Base-by-base conservation (phyloP, 2,888 invertebrate genomes). In the Amphiduros pacificus region DNA sequence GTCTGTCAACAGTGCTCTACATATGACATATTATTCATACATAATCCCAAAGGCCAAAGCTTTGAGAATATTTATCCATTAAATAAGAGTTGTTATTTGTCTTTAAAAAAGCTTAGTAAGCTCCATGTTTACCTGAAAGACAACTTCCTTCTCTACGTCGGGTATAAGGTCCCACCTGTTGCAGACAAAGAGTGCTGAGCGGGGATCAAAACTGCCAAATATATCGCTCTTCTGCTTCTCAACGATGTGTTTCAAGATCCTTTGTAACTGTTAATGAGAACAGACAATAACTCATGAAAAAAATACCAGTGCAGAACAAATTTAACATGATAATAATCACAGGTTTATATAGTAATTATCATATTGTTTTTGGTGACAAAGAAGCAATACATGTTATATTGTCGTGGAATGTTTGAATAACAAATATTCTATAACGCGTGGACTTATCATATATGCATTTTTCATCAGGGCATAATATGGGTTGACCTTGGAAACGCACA, bases 101-200 rank as follows among this genome's bases (percentile, higher is more conserved):
- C 11, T 6, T 22, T 49, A 22, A 49, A 49, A 20, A 14, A 9
- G 36, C 36, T 14, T 36, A 14, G 9, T 9, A 14, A 36, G 36
- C 9, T 51, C 26, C 5, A 27, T 51, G n/a, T 51, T 24, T 51
- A 51, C 51, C 51, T 51, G 51, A 24, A 60, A 22, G 11, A 78
- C 74, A 22, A 62, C 63, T 1, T 70, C 69, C 24, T 63, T 57
- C 41, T 73, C 72, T 0, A 64, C 58, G 14, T 66, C 68, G 2
- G 68, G 61, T 3, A 77, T 69, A 20, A 72, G 65, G 59, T 78
- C 78, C 77, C 77, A 77, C 61, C 76, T 74, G 65, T 78, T 78
- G 40, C 76, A 75, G 20, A 78, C 74, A 62, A 78, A 78, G 44
- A 78, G 66, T 22, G 78, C 73, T 1, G 74, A 68, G 44, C 71